Evolutionary conservation across 2,797 vertebrate species (phyloP), one percentile per base, ranked within the genome.

Genomic region (Alfaro cultratus): DNA sequence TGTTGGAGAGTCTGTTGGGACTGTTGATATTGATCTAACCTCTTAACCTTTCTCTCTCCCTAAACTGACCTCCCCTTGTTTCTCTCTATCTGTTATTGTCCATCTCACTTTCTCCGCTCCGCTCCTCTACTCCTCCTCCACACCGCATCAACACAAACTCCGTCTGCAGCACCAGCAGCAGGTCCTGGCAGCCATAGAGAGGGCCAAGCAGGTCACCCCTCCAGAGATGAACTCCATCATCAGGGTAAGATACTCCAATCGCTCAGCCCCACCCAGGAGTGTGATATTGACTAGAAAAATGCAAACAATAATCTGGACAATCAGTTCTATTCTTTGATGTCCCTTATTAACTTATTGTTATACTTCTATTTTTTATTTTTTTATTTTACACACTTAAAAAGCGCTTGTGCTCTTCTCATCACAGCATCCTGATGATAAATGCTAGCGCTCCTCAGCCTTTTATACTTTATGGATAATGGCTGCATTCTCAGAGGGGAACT

Each of bases 171-270:
- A 99, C 95, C 98, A 99, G 95, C 98, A 99, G 95, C 98, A 99
- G 94, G 98, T 99, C 87, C 93, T 99, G 90, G 98, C 97, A 78
- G 98, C 98, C 83, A 99, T 99, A 1, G 98, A 99, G 91, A 93
- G 98, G 83, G 98, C 98, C 86, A 99, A 99, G 94, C 98, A 99
- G 95, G 98, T 99, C 88, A 99, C 98, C 0, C 98, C 98, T 0
- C 98, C 98, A 1, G 98, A 99, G 93, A 97, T 99, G 95, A 99
- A 99, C 96, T 98, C 98, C 92, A 99, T 99, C 95, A 99, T 99
- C 94, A 97, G 98, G 92, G 98, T 99, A 97, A 47, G 97, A 93
- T 87, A 78, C 74, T 88, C 87, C 84, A 46, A 67, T 81, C 31
- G 10, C 47, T 36, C 46, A 36, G 51, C 45, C 79, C 70, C 0